These are phyloP conservation scores for Apus apus DNA, from an alignment of 2,113 vertebrate species.

Conservation along the genomic window DNA sequence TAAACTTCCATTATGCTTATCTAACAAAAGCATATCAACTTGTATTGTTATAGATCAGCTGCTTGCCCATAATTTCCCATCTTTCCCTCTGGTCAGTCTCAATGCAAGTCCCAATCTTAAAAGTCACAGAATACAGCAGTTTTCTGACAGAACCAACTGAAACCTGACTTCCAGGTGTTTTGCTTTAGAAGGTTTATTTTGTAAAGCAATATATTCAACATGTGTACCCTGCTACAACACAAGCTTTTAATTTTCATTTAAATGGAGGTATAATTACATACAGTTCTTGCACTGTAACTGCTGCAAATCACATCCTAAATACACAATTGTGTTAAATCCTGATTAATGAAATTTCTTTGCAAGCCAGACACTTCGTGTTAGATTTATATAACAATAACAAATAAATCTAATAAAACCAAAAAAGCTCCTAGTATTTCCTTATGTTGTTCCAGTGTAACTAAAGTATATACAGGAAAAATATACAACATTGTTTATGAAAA, in stretches of 20 bases:
- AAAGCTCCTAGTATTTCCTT: conserved; percentile 48
- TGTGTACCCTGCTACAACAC: conserved; percentile 6
- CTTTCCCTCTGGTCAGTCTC: conserved; percentile 34
- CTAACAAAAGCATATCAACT: conserved; percentile 33
- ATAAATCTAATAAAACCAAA: conserved; percentile 55
- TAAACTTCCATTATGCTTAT: conserved; percentile 39
- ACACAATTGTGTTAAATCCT: conserved; percentile 61
- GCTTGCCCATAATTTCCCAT: conserved; percentile 24
- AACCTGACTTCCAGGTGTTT: conserved; percentile 25
- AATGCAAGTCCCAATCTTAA: not conserved
- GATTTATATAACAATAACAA: conserved; percentile 37
- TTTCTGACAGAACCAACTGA: not conserved
- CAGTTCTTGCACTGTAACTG: conserved; percentile 56
- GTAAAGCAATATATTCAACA: conserved; percentile 38
- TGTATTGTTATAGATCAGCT: conserved; percentile 32
- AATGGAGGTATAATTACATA: conserved; percentile 61
- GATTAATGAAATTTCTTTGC: conserved; percentile 68
- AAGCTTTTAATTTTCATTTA: conserved; percentile 65
- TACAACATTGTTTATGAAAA: conserved; percentile 75
- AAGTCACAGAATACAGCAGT: not conserved
- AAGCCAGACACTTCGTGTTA: conserved; percentile 61
- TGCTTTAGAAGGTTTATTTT: conserved; percentile 3
- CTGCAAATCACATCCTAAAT: conserved; percentile 60
- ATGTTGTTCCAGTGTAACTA: conserved; percentile 21
- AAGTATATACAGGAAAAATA: conserved; percentile 57